Conservation (phyloP, 2,113 vertebrate species). For the Salvelinus fontinalis region DNA sequence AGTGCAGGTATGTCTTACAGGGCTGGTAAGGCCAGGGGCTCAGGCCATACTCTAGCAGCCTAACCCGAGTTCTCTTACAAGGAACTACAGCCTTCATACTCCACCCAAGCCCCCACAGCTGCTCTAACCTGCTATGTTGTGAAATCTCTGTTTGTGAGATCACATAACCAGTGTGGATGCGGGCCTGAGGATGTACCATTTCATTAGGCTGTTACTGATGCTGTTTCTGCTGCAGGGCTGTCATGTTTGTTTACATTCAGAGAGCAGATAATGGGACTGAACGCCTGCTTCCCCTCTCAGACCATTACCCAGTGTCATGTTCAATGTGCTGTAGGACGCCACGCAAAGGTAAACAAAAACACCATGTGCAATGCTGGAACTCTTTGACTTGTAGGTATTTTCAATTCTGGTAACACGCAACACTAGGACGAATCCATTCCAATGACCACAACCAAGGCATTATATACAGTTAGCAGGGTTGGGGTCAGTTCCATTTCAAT, state of each 20-base stretch:
- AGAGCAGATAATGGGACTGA: not conserved
- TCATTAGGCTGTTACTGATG: conserved; percentile 7
- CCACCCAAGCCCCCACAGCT: not conserved
- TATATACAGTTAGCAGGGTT: not conserved
- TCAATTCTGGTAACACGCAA: no score
- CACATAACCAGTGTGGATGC: not conserved
- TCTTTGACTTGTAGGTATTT: not conserved
- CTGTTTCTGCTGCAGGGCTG: conserved; percentile 1
- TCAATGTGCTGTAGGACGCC: not conserved
- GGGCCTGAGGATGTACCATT: conserved; percentile 20
- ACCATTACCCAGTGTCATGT: not conserved
- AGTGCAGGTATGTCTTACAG: no score
- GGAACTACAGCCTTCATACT: not conserved
- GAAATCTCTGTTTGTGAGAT: not conserved
- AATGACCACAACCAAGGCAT: not conserved
- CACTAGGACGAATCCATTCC: no score
- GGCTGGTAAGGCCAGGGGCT: not conserved
- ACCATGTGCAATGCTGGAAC: not conserved
- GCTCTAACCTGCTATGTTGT: conserved; percentile 6
- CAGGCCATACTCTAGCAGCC: no score
- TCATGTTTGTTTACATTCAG: not conserved
- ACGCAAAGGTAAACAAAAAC: not conserved
- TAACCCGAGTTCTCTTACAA: no score
- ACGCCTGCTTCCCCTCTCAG: not conserved
- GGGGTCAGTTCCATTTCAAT: no score